Evolutionary conservation across 2,113 vertebrate species (phyloP), one percentile per base, ranked within the genome.

Genomic region (Antechinus stuartii): DNA sequence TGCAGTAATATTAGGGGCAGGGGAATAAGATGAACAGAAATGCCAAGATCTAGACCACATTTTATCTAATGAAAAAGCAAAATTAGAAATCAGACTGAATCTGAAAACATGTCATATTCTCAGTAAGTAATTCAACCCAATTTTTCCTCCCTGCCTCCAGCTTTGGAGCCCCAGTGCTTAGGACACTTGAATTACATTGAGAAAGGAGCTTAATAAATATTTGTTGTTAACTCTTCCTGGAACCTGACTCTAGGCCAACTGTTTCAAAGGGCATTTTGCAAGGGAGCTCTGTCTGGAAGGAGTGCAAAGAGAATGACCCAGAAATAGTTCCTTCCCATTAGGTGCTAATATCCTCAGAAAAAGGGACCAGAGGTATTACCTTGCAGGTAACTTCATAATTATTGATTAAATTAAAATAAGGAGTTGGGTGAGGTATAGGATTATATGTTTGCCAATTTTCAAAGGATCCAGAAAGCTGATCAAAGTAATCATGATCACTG

Each of bases 171-270:
- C 16, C 30, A 35, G 57, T 68, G 57, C 30, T 30, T 2, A 42
- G n/a, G n/a, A 84, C n/a, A 23, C 68, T 42, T 42, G 68, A 84
- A 84, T 84, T 84, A 42, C 35, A 84, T 84, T 84, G 42, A 84
- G 68, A 84, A 42, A 84, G 19, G 19, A 22, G n/a, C 19, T 42
- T 84, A 84, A 84, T 84, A 84, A 42, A 42, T 84, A 23, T 84
- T 84, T 84, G n/a, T 23, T 84, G 35, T 42, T 42, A 84, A 84
- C 11, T 61, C 42, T 97, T 91, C 42, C 42, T 50, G 96, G 84
- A 94, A 54, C 24, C 94, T 53, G 94, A 53, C 52, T 91, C n/a
- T 22, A 94, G 53, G 35, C 30, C 84, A 84, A 53, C 47, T 61
- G 57, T 54, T 90, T 46, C n/a, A 0, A 3, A 89, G 52, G 68